Base-by-base conservation (phyloP, 2,797 vertebrate genomes). In the Phalloptychus januarius region DNA sequence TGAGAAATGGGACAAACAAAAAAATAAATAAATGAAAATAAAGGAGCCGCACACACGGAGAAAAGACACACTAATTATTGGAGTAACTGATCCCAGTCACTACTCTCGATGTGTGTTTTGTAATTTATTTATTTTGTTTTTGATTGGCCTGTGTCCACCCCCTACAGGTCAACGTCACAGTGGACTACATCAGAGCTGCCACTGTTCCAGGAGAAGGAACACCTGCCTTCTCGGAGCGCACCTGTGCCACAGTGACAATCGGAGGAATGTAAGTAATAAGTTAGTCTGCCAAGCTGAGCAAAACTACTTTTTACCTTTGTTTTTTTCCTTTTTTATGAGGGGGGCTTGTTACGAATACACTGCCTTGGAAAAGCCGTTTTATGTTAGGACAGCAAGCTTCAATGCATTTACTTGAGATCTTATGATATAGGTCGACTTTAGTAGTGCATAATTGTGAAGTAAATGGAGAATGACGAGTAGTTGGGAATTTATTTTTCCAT, bases 111-210 rank as follows among this genome's bases (percentile, higher is more conserved):
- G 52, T 70, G 31, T 76, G 36, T 80, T 67, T 76, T 78, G n/a
- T n/a, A n/a, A n/a, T 45, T 48, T 52, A 2, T 10, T 6, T 79
- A 13, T 71, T 46, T 50, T 72, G 5, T 79, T 77, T 81, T 61
- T 89, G 36, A 88, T 48, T 36, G 52, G 67, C 73, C 50, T 74
- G 1, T 78, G 5, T 70, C 20, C 36, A 72, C 50, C 73, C 33
- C 70, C 45, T 25, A 74, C 75, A 99, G 98, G 98, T 99, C 92
- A 99, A 97, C 3, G 97, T 99, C 89, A 98, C 95, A 0, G 98
- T 99, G 79, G 98, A 99, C 94, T 99, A 99, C 95, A 99, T 99
- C 93, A 95, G 98, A 88, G 96, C 97, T 0, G 98, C 98, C 72
- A 98, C 97, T 48, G 95, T 94, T 0, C 96, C 96, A 61, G 90